Base-by-base conservation (phyloP, 1,140 invertebrate genomes). In the Lordiphosa collinella region DNA sequence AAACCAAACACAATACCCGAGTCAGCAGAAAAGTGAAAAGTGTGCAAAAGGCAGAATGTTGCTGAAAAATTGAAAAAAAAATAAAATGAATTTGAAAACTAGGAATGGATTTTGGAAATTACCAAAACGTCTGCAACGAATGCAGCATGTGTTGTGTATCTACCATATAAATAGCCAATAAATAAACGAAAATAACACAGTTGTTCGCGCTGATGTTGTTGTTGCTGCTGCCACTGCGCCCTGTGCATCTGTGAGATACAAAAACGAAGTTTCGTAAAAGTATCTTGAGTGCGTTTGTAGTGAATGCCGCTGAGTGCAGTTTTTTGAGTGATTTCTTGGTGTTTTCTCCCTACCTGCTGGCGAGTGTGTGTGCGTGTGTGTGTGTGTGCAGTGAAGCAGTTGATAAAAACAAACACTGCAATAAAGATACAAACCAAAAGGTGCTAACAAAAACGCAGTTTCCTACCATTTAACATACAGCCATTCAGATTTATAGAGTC, bases 381-480 rank as follows among this genome's bases (percentile, higher is more conserved):
- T n/a, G n/a, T n/a, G n/a, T n/a, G n/a, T n/a, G n/a, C n/a, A n/a
- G n/a, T n/a, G n/a, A 82, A 82, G 46, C 67, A 61, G 78, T 72
- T 55, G 78, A 84, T 84, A 84, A 84, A 84, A 84, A 84, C 78
- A 84, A 84, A 84, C 68, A 48, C 25, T 22, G 35, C 59, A 59
- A 84, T 84, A 84, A 84, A 84, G 78, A 84, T 84, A 84, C 74
- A 84, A 44, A 29, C 44, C 48, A 84, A 84, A 78, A 84, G 78
- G 72, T 78, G 78, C 68, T 64, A 65, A 65, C 63, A 73, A 84
- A 75, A 84, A 73, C 52, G 53, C 49, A 53, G 31, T 54, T 59
- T 7, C 10, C 53, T 44, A 58, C 22, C 11, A 34, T 11, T 36
- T 18, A 40, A 18, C 18, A 57, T 32, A 7, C 11, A 29, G n/a